Conservation (phyloP, 1,140 invertebrate genomes). For the roundworm (Caenorhabditis elegans) region DNA sequence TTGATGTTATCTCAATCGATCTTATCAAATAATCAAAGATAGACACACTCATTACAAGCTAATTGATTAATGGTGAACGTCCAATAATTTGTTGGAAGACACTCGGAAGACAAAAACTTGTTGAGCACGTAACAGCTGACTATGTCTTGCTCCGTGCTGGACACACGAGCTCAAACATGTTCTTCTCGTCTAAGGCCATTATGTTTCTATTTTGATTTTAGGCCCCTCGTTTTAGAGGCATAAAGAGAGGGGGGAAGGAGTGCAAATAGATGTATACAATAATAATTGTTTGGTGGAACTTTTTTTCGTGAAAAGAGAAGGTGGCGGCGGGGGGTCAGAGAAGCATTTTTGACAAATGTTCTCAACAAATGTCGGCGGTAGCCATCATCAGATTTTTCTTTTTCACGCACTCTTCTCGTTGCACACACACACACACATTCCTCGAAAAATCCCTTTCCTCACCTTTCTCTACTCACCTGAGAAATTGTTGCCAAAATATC, state of each 20-base stretch:
- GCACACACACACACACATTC: too few species aligned
- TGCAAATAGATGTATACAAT: slow-evolving; percentile 11
- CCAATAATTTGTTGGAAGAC: slow-evolving; percentile 20
- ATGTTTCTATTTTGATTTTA: neutral
- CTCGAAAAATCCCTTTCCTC: neutral
- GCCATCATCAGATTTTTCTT: neutral
- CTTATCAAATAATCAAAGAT: neutral
- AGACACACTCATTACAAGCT: neutral
- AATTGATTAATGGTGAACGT: neutral
- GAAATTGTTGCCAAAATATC: neutral
- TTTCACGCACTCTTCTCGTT: neutral
- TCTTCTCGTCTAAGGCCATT: neutral
- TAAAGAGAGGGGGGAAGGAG: neutral
- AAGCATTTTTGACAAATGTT: slow-evolving; percentile 32
- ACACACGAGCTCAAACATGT: neutral
- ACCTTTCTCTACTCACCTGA: slow-evolving; percentile 5
- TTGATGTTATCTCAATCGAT: neutral
- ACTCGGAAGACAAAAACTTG: neutral
- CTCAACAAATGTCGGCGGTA: slow-evolving; percentile 3
- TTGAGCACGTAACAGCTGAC: neutral
- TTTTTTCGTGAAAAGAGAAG: neutral
- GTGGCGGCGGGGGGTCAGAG: neutral
- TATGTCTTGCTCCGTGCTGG: neutral
- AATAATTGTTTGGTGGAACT: neutral
- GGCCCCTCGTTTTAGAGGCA: neutral